phyloP scores from a whole-genome alignment of 2,113 vertebrate genomes.

The Lates calcarifer region DNA sequence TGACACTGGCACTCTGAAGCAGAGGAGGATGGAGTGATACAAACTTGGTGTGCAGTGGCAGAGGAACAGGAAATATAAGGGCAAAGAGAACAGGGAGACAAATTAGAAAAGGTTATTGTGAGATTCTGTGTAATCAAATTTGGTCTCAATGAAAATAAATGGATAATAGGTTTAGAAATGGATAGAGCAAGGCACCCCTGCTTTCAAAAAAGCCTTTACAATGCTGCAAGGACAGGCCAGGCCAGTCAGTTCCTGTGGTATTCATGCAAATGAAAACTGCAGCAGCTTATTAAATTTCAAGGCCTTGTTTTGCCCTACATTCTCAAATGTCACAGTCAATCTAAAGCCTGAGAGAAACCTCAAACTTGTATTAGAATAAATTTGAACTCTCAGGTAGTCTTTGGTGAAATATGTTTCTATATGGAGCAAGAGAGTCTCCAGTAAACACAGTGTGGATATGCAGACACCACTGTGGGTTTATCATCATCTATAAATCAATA shows the following conservation, averaged over 20 bases:
- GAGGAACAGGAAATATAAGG: slow-evolving; percentile 20
- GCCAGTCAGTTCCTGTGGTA: slow-evolving; percentile 34
- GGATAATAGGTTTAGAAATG: slow-evolving; percentile 42
- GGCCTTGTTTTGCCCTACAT: slow-evolving; percentile 65
- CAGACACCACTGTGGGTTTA: slow-evolving; percentile 41
- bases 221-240: slow-evolving; percentile 36
- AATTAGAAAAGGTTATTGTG: slow-evolving; percentile 25
- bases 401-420: slow-evolving; percentile 30
- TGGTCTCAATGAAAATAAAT: slow-evolving; percentile 40
- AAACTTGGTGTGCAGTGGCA: background rate
- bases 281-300: slow-evolving; percentile 70
- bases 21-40: background rate
- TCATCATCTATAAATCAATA: slow-evolving; percentile 68
- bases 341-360: slow-evolving; percentile 60
- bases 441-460: slow-evolving; percentile 42
- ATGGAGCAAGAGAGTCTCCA: slow-evolving; percentile 39
- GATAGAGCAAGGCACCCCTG: slow-evolving; percentile 27
- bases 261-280: slow-evolving; percentile 70
- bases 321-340: slow-evolving; percentile 72
- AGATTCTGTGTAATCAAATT: slow-evolving; percentile 42
- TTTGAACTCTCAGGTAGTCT: slow-evolving; percentile 18
- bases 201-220: slow-evolving; percentile 32
- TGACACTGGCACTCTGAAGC: slow-evolving; percentile 16
- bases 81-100: slow-evolving; percentile 14
- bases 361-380: slow-evolving; percentile 42